Conservation (phyloP, 1,140 invertebrate genomes). For the Sitophilus oryzae region DNA sequence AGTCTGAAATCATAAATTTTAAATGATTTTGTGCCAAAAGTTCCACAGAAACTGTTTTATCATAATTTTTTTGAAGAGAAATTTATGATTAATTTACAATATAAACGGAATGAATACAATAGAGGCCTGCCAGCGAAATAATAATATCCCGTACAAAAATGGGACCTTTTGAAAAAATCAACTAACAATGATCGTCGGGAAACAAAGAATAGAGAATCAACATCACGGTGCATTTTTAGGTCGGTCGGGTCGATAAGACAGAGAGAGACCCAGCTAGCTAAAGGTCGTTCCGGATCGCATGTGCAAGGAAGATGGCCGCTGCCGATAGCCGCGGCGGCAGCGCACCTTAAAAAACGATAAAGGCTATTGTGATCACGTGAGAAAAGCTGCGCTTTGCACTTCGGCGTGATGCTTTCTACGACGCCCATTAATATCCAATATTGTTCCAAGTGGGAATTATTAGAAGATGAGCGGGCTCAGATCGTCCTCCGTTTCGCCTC, state of each 20-base stretch:
- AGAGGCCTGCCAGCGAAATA: neutral
- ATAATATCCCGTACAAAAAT: neutral
- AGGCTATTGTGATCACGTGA: neutral
- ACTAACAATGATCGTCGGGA: neutral
- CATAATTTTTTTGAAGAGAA: too few species aligned
- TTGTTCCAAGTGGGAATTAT: too few species aligned
- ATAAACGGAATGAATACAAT: too few species aligned
- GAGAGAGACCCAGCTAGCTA: too few species aligned
- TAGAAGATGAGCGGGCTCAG: too few species aligned
- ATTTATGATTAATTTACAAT: too few species aligned
- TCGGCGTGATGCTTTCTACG: neutral
- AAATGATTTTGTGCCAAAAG: too few species aligned
- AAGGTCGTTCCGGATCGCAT: neutral
- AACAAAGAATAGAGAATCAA: neutral
- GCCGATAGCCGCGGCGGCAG: neutral
- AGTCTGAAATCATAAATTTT: too few species aligned
- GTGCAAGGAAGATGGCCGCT: neutral
- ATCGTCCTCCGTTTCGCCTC: too few species aligned
- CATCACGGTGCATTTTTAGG: neutral
- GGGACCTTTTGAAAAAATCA: neutral
- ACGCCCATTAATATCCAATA: neutral
- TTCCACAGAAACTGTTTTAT: too few species aligned
- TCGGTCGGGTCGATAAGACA: neutral
- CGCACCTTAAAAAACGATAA: neutral
- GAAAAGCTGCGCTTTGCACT: neutral